Evolutionary conservation across 2,113 vertebrate genomes (phyloP), one percentile per base, ranked within the genome.

Genomic region (Telmatochromis brachygnathus): DNA sequence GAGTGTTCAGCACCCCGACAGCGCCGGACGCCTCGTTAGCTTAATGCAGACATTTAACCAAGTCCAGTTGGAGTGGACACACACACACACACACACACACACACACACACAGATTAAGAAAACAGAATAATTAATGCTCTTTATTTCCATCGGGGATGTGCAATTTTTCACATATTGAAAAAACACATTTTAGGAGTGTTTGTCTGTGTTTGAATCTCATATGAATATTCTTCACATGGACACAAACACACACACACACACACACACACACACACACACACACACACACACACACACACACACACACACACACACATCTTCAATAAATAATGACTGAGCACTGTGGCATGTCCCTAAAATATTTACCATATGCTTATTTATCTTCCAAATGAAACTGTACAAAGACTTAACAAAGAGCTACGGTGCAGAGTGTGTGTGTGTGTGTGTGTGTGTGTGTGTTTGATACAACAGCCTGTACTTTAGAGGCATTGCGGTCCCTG

Each of bases 381-480:
- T 90, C 70, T 91, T 93, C 83, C 80, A 93, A 95, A 93, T 91
- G 85, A 93, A 95, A 93, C 89, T 91, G 91, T 87, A 94, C 88
- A 91, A 91, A 93, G 88, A 91, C 93, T 82, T 84, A 87, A 91
- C 79, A 88, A 70, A 70, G 53, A 89, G 55, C 87, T 54, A 12
- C 14, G 12, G 75, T 58, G 14, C 80, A 30, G 26, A 5, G 92
- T 89, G 90, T 80, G 89, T 30, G 5, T 47, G 86, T 54, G 19
- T 53, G 49, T n/a, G 49, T 53, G 51, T 11, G 51, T 54, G 51
- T 94, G 84, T 93, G 93, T 90, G 89, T 81, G 88, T 94, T 84
- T 94, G 94, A 94, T 94, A 94, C 82, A 93, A 91, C 89, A 90
- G 89, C 80, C 89, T 87, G 85, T 92, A 83, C 86, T 91, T 94